Evolutionary conservation across 1,140 invertebrate species (phyloP).

Genomic region (Drosophila funebris): DNA sequence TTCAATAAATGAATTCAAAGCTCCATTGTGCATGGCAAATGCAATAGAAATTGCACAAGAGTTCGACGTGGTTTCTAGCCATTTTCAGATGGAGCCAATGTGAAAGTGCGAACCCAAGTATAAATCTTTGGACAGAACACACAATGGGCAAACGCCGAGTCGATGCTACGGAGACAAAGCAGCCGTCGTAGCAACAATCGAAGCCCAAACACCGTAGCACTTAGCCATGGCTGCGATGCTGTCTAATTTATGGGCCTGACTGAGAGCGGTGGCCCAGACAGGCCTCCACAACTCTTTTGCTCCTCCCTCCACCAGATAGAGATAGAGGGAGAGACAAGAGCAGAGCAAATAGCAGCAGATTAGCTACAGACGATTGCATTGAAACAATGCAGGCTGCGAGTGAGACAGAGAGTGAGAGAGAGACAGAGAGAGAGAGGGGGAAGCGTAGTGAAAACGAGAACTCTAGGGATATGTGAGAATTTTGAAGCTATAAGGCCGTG

Average conservation of each 20-base stretch:
- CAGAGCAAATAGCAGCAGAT: conserved; percentile 68
- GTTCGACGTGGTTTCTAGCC: conserved; percentile 20
- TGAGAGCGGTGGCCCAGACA: conserved; percentile 43
- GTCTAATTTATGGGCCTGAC: conserved; percentile 73
- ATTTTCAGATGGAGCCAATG: conserved; percentile 40
- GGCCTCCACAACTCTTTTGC: background rate
- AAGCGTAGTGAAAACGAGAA: background rate
- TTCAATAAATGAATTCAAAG: conserved; percentile 44
- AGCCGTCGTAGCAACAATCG: background rate
- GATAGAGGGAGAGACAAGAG: conserved; percentile 11
- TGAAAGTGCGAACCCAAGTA: conserved; percentile 62
- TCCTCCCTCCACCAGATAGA: conserved; percentile 17
- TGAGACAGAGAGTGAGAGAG: background rate
- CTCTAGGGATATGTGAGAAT: conserved; percentile 14
- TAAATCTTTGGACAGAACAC: conserved; percentile 56
- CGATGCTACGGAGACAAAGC: conserved; percentile 23
- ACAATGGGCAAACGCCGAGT: conserved; percentile 28
- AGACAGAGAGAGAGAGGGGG: background rate
- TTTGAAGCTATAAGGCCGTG: conserved; percentile 25
- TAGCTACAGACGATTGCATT: conserved; percentile 78
- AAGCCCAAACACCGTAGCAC: conserved; percentile 53
- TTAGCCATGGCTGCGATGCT: conserved; percentile 56
- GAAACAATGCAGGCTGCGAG: conserved; percentile 53
- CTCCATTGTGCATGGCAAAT: conserved; percentile 2
- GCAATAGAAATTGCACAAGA: conserved; percentile 31